A percentile compares a stretch with the other conserved stretches of the same genome.
These are phyloP conservation scores for Petrosia ficiformis DNA, from an alignment of 37 sponge, comb jelly and placozoan species.

Conservation along the genomic window DNA sequence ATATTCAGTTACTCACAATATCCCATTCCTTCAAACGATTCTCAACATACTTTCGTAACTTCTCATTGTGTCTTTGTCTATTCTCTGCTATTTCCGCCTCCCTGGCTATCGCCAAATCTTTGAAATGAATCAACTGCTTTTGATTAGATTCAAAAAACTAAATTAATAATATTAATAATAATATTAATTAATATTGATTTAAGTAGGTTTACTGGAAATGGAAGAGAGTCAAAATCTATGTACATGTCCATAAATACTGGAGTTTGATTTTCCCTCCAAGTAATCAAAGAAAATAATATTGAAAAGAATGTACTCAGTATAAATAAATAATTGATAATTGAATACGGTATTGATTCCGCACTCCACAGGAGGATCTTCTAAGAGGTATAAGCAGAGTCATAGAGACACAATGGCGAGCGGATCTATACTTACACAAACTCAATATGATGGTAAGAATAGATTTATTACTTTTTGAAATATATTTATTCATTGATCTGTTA, in stretches of 20 bases:
- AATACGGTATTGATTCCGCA: neutral
- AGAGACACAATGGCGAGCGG: slow-evolving; percentile 28
- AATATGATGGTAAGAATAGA: slow-evolving; percentile 65
- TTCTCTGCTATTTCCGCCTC: slow-evolving; percentile 15
- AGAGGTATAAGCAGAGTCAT: neutral
- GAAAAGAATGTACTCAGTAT: neutral
- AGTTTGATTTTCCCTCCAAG: slow-evolving; percentile 4
- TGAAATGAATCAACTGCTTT: slow-evolving; percentile 11
- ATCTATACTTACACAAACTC: slow-evolving; percentile 67
- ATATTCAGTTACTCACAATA: no score
- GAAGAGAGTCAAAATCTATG: slow-evolving; percentile 8
- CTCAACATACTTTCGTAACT: slow-evolving; percentile 23
- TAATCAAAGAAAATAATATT: neutral
- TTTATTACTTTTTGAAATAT: neutral
- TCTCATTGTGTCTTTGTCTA: neutral
- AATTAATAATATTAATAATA: no score
- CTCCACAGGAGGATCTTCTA: neutral
- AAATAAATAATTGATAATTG: neutral
- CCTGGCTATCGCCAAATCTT: slow-evolving; percentile 29
- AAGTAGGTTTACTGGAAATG: slow-evolving; percentile 50
- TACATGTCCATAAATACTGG: no score
- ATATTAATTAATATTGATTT: no score
- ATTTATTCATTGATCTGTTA: neutral
- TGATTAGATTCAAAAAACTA: slow-evolving; percentile 38
- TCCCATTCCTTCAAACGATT: slow-evolving; percentile 4